A percentile compares a stretch with the other conserved stretches of the same genome.
These are phyloP conservation scores for Protonemura montana DNA, from an alignment of 2,888 invertebrate genomes.

Conservation along the genomic window DNA sequence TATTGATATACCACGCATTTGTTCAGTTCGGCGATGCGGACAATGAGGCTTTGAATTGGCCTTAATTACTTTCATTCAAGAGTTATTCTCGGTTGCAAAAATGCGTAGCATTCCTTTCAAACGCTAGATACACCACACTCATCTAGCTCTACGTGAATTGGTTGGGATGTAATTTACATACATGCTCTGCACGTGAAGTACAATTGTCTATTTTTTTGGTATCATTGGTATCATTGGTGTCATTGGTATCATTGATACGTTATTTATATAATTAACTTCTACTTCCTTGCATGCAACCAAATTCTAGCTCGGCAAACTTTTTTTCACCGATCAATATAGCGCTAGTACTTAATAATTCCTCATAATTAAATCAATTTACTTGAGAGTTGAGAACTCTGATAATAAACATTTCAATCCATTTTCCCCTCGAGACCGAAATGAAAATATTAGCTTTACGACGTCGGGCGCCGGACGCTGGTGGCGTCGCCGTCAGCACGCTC, in stretches of 20 bases:
- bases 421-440: neutral
- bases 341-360: neutral
- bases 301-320: neutral
- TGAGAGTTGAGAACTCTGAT: neutral
- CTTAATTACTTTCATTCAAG: conserved; percentile 12
- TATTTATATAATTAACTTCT: no score
- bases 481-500: neutral
- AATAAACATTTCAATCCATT: neutral
- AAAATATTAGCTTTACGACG: neutral
- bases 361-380: neutral
- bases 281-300: no score
- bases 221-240: no score
- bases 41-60: neutral
- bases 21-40: neutral
- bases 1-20: neutral
- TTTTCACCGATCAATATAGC: neutral
- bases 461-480: neutral
- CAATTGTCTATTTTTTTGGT: no score
- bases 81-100: neutral
- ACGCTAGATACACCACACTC: neutral
- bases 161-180: no score
- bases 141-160: no score
- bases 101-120: neutral
- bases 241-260: no score
- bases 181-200: no score